phyloP scores from a whole-genome alignment of 2,113 vertebrate genomes.

The Neogale vison region DNA sequence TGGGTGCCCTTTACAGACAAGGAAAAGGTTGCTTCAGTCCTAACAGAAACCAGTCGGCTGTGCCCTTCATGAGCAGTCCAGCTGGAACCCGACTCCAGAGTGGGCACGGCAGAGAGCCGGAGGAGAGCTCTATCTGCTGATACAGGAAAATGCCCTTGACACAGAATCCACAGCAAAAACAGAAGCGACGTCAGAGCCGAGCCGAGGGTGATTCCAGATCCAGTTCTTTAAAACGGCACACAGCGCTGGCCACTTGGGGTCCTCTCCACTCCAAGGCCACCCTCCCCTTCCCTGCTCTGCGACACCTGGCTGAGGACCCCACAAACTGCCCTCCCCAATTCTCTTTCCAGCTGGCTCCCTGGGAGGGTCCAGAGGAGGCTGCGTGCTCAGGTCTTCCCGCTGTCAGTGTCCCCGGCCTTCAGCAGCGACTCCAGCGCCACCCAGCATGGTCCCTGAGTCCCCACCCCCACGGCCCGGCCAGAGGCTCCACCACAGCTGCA shows the following conservation, averaged over 20 bases:
- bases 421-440: not conserved
- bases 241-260: not conserved
- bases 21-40: not conserved
- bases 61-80: not conserved
- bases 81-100: not conserved
- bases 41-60: not conserved
- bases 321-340: not conserved
- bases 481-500: not conserved
- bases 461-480: no score
- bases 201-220: not conserved
- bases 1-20: not conserved
- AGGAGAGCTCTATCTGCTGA: not conserved
- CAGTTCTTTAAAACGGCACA: not conserved
- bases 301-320: not conserved
- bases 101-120: not conserved
- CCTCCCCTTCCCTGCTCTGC: not conserved
- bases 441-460: not conserved
- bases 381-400: not conserved
- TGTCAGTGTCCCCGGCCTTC: accelerated
- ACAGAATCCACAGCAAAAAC: not conserved
- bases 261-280: not conserved
- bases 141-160: not conserved
- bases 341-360: not conserved
- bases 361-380: not conserved
- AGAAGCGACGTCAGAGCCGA: not conserved